A percentile compares a stretch with the other conserved stretches of the same genome.
Conservation (phyloP, 2,113 vertebrate species). For the Caloenas nicobarica region DNA sequence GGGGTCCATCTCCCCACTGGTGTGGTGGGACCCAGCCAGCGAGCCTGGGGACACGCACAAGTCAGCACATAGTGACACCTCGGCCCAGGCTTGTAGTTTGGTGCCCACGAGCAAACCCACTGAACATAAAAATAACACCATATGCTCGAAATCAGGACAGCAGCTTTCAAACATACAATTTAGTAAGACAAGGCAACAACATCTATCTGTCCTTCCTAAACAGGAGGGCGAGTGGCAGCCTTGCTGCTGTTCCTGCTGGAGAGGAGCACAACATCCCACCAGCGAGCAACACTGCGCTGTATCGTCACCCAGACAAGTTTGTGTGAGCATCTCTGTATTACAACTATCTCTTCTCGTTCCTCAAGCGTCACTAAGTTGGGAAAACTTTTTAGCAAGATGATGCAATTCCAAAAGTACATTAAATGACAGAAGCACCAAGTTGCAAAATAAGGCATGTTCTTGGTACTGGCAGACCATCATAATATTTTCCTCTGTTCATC, state of each 20-base stretch:
- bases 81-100: background rate
- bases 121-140: background rate
- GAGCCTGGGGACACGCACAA: background rate
- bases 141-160: background rate
- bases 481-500: background rate
- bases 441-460: background rate
- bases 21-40: background rate
- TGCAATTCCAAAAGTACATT: background rate
- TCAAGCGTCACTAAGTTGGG: background rate
- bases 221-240: background rate
- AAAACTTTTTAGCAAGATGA: background rate
- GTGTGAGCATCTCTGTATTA: no score
- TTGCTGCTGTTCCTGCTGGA: background rate
- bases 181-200: background rate
- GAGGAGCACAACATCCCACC: background rate
- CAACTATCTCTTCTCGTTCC: background rate
- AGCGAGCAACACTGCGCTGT: background rate
- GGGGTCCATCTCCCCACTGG: background rate
- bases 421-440: background rate
- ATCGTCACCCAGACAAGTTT: background rate
- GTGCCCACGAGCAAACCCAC: background rate
- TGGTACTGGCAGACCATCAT: background rate
- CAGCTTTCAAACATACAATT: background rate
- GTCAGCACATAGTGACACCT: background rate
- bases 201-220: background rate